Evolutionary conservation across 1,140 invertebrate genomes (phyloP), one percentile per base, ranked within the genome.

Genomic region (Anastrepha obliqua): DNA sequence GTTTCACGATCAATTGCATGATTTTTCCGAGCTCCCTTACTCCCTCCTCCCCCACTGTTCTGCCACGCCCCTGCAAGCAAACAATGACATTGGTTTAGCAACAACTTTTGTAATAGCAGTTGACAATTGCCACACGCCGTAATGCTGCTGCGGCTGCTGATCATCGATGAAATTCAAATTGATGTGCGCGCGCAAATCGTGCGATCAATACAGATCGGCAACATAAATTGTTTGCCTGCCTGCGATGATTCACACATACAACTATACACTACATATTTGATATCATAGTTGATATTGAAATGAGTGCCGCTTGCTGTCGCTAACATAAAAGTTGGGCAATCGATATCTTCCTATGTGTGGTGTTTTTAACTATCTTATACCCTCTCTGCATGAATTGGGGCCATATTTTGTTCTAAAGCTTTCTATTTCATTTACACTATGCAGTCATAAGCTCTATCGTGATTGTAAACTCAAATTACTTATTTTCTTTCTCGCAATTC

Each of bases 111-210:
- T 74, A 74, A 74, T 58, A 13, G 7, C 42, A 74, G 20, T 74
- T 74, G 70, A 17, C 44, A 47, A 55, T 81, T 81, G 74, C 47
- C 47, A 81, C 44, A 81, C 47, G 47, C 47, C 47, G 20, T 81
- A 9, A 62, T 51, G 44, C 74, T 78, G 67, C 42, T 55, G 47
- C 44, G 47, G 8, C 44, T 7, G 44, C 17, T 74, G 70, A 74
- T 55, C 74, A 81, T 81, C 47, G 47, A 81, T 81, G 42, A 81
- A 11, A 81, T 51, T 81, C 8, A 81, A 81, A 81, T 81, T 81
- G 74, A 11, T 58, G 11, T 81, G 74, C 74, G 74, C 74, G 74
- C 74, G 47, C n/a, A 55, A 81, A 81, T 81, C 47, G 74, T 9
- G 44, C 17, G 74, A 74, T 74, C 67, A 6, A 13, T 11, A 3